phyloP scores from a whole-genome alignment of 2,797 vertebrate genomes.

The Knipowitschia caucasica region DNA sequence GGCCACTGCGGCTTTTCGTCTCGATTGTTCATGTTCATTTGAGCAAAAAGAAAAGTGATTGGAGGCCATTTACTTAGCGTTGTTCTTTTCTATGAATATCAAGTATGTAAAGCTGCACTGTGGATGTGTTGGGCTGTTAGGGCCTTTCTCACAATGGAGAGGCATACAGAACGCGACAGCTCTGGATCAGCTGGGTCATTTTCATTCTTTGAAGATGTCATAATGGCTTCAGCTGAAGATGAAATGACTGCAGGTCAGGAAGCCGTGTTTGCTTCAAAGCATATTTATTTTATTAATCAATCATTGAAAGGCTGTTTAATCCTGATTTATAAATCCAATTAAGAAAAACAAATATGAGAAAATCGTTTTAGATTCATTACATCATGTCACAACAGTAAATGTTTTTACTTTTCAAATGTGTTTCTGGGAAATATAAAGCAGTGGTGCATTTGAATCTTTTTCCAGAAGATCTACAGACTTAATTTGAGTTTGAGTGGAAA shows the following conservation, averaged over 20 bases:
- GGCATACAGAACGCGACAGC: conserved; percentile 2
- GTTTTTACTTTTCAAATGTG: not conserved
- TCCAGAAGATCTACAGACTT: conserved; percentile 35
- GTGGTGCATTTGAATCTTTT: conserved; percentile 34
- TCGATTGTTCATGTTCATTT: conserved; percentile 20
- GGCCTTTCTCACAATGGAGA: conserved; percentile 2
- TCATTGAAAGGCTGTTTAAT: not conserved
- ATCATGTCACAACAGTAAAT: not conserved
- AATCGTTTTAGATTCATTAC: conserved; percentile 1
- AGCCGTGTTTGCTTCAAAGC: conserved; percentile 4
- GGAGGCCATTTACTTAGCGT: conserved; percentile 3
- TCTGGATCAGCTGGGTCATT: conserved; percentile 16
- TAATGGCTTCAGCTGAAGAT: conserved; percentile 8
- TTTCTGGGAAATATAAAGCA: conserved; percentile 31
- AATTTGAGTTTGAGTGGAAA: conserved; percentile 36
- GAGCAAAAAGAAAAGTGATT: conserved; percentile 22
- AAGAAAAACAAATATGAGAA: not conserved
- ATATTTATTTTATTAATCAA: conserved; percentile 8
- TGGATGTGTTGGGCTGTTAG: conserved; percentile 5
- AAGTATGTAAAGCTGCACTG: conserved; percentile 12
- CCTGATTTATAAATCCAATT: conserved; percentile 1
- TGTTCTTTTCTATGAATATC: conserved; percentile 13
- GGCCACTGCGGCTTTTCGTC: conserved; percentile 35
- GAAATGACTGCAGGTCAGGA: conserved; percentile 2
- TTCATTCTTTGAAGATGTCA: conserved; percentile 19